phyloP scores from a whole-genome alignment of 1,140 invertebrate genomes.

The Aphaenogaster ashmeadi region DNA sequence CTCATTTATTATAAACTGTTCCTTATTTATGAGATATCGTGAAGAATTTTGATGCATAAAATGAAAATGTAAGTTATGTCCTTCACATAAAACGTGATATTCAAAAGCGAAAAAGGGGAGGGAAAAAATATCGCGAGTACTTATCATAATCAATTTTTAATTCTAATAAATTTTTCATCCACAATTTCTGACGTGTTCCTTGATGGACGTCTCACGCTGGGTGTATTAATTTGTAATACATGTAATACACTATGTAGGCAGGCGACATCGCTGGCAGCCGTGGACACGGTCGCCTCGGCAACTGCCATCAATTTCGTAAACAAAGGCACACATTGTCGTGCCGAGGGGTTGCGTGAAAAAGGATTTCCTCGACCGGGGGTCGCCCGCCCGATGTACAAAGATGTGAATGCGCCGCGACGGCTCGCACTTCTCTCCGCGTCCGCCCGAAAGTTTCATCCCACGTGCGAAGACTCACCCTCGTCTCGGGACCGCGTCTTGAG shows the following conservation, averaged over 20 bases:
- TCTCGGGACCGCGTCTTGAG: neutral
- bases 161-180: too few species aligned
- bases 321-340: constrained; percentile 79
- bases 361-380: constrained; percentile 58
- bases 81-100: too few species aligned
- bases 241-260: constrained; percentile 22
- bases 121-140: too few species aligned
- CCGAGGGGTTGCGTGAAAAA: constrained; percentile 77
- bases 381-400: constrained; percentile 74
- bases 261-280: constrained; percentile 59
- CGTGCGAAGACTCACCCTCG: neutral
- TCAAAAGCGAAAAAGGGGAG: too few species aligned
- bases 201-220: neutral
- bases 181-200: neutral
- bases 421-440: constrained; percentile 58
- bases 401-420: constrained; percentile 76
- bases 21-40: too few species aligned
- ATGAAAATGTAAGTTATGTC: too few species aligned
- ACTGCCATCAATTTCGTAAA: constrained; percentile 79
- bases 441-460: constrained; percentile 64
- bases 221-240: neutral
- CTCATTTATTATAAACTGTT: too few species aligned
- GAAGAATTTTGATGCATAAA: too few species aligned
- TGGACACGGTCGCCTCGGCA: constrained; percentile 78
- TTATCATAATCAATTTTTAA: too few species aligned